These are phyloP conservation scores for Galleria mellonella DNA, from an alignment of 1,140 invertebrate genomes.

Conservation along the genomic window DNA sequence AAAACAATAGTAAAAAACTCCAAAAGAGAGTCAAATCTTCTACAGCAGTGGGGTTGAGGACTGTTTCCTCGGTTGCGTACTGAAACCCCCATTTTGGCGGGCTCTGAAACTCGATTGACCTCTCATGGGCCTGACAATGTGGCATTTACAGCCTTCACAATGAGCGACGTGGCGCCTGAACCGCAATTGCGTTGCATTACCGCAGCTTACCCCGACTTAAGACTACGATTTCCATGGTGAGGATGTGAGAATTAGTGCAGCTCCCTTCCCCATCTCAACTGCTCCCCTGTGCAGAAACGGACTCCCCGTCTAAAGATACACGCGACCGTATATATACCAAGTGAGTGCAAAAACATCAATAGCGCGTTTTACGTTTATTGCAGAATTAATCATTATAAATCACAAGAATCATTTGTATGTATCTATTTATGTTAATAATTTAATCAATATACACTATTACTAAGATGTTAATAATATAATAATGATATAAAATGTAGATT, in stretches of 20 bases:
- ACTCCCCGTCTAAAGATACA: slow-evolving; percentile 8
- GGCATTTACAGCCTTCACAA: slow-evolving; percentile 4
- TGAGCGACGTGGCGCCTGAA: too few relatives aligned
- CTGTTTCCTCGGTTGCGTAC: slow-evolving; percentile 2
- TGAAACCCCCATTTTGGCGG: not conserved
- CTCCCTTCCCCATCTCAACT: slow-evolving; percentile 12
- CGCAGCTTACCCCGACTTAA: not conserved
- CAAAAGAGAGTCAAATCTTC: slow-evolving; percentile 28
- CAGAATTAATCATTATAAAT: too few relatives aligned
- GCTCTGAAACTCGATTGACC: not conserved
- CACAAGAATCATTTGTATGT: too few relatives aligned
- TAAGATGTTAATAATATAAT: too few relatives aligned
- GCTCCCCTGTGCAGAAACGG: slow-evolving; percentile 30
- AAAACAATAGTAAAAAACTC: too few relatives aligned
- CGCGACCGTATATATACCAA: slow-evolving; percentile 15
- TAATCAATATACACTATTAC: too few relatives aligned
- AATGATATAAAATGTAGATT: too few relatives aligned
- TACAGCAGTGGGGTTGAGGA: slow-evolving; percentile 24
- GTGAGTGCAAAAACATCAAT: slow-evolving; percentile 19
- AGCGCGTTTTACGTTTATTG: slow-evolving; percentile 23
- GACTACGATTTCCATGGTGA: not conserved
- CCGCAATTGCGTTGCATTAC: not conserved
- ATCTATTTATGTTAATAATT: too few relatives aligned
- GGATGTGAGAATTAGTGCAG: slow-evolving; percentile 6
- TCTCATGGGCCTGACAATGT: not conserved